Evolutionary conservation across 2,888 invertebrate genomes (phyloP).

Genomic region (Trichopoda pennipes): DNA sequence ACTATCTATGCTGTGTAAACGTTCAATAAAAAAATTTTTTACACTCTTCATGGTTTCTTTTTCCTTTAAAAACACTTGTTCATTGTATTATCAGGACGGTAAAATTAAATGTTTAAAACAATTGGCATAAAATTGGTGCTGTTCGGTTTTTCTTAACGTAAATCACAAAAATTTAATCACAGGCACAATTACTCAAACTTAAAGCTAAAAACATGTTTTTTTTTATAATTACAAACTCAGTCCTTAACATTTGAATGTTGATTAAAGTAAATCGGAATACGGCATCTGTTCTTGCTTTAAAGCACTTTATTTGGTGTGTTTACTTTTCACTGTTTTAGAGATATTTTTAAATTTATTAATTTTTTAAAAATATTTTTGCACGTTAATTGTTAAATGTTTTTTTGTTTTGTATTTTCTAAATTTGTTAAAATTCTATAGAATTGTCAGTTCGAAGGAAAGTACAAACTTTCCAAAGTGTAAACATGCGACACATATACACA

Average conservation of each 20-base stretch:
- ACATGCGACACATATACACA: neutral
- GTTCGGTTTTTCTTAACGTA: conserved; percentile 18
- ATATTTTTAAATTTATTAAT: conserved; percentile 22
- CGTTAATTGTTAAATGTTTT: neutral
- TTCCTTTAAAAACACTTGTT: conserved; percentile 10
- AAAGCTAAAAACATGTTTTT: conserved; percentile 17
- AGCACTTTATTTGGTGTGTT: conserved; percentile 14
- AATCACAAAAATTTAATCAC: conserved; percentile 55
- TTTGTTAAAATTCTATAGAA: neutral
- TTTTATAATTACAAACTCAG: conserved; percentile 24
- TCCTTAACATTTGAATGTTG: conserved; percentile 25
- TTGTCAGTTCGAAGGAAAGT: conserved; percentile 20
- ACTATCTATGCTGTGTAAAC: conserved; percentile 78
- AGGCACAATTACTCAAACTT: conserved; percentile 56
- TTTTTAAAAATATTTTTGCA: neutral
- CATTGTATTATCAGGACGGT: conserved; percentile 50
- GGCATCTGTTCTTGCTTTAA: neutral
- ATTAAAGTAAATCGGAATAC: conserved; percentile 45
- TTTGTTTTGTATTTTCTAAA: neutral
- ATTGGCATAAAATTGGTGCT: conserved; percentile 45
- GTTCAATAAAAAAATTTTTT: conserved; percentile 79
- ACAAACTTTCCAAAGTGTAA: neutral
- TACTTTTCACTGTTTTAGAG: conserved; percentile 2
- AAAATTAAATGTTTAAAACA: conserved; percentile 10
- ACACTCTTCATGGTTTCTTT: conserved; percentile 79